Conservation (phyloP, 2,797 vertebrate species). For the Hydrocynus forskahlii region DNA sequence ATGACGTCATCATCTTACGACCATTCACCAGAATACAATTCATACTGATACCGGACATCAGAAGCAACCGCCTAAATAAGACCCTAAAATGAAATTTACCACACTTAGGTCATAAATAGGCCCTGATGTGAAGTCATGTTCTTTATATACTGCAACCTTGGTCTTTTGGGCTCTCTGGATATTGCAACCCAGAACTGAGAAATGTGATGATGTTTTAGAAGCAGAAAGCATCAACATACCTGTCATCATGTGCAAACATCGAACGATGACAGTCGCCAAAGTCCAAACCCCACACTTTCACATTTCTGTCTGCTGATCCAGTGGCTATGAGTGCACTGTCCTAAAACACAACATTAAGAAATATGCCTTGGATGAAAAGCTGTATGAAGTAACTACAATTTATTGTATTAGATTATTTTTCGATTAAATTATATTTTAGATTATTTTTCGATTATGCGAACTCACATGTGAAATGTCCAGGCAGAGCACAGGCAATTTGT, state of each 20-base stretch:
- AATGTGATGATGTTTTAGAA: not conserved
- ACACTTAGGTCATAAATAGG: constrained; percentile 27
- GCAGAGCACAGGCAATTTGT: constrained; percentile 96
- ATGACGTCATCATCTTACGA: constrained; percentile 40
- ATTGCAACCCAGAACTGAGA: constrained; percentile 3
- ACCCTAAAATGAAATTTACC: constrained; percentile 23
- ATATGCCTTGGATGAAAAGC: not conserved
- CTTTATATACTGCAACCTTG: constrained; percentile 12
- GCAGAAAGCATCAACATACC: constrained; percentile 72
- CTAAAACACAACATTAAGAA: constrained; percentile 67
- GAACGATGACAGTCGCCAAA: constrained; percentile 98
- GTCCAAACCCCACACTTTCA: constrained; percentile 98
- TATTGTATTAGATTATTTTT: too few relatives aligned
- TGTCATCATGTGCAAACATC: constrained; percentile 97
- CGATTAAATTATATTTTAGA: too few relatives aligned
- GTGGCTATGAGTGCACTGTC: constrained; percentile 91
- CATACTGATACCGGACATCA: constrained; percentile 33
- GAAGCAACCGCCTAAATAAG: constrained; percentile 27
- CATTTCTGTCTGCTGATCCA: constrained; percentile 94
- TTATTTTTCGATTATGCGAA: constrained; percentile 50
- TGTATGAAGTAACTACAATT: not conserved
- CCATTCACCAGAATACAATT: constrained; percentile 16
- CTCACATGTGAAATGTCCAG: constrained; percentile 97
- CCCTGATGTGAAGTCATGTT: constrained; percentile 12
- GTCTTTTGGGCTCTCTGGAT: not conserved